A percentile compares a stretch with the other conserved stretches of the same genome.
These are phyloP conservation scores for Hiodon alosoides DNA, from an alignment of 2,113 vertebrate genomes.

Conservation along the genomic window DNA sequence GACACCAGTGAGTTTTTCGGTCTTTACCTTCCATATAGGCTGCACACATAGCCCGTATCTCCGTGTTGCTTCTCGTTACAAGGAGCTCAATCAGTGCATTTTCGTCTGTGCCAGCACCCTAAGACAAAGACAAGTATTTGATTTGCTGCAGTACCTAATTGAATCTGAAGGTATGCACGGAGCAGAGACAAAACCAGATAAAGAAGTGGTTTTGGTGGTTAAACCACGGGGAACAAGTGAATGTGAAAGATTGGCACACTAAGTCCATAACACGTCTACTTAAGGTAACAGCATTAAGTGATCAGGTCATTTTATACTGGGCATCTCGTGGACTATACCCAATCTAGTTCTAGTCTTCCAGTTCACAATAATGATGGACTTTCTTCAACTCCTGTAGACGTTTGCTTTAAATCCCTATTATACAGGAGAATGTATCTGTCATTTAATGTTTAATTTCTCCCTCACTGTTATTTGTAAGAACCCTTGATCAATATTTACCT, in stretches of 20 bases:
- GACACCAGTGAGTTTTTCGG: no score
- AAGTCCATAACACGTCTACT: no score
- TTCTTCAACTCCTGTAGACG: no score
- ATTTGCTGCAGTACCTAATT: background rate
- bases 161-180: background rate
- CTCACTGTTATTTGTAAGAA: background rate
- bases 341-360: no score
- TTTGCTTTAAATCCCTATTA: no score
- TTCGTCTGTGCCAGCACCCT: constrained; percentile 94
- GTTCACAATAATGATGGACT: no score
- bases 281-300: no score
- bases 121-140: constrained; percentile 16
- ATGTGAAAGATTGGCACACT: background rate
- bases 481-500: constrained; percentile 58
- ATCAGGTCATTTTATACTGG: no score
- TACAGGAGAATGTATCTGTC: no score
- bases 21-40: constrained; percentile 71
- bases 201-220: background rate
- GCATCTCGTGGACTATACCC: no score
- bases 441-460: no score
- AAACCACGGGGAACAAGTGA: background rate
- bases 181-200: background rate
- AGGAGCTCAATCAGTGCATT: constrained; percentile 87
- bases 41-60: constrained; percentile 78
- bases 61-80: constrained; percentile 78